These are phyloP conservation scores for Cheilosia urbana DNA, from an alignment of 2,888 invertebrate species.

Conservation along the genomic window DNA sequence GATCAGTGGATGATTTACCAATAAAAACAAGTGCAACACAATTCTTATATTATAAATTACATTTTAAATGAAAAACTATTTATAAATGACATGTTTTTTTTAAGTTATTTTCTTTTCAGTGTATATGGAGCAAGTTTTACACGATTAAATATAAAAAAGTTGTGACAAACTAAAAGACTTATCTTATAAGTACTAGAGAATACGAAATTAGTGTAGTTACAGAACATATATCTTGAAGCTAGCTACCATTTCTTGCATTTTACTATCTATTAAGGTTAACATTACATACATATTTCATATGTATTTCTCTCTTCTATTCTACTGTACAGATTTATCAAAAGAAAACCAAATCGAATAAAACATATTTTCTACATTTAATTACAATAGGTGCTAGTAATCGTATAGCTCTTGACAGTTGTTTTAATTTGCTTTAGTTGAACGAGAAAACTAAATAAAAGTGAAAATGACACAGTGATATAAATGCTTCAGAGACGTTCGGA, in stretches of 20 bases:
- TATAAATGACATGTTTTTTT: constrained; percentile 47
- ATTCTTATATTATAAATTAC: constrained; percentile 25
- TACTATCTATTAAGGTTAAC: constrained; percentile 44
- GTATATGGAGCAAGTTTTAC: constrained; percentile 41
- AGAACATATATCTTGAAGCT: constrained; percentile 57
- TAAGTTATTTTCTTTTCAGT: constrained; percentile 37
- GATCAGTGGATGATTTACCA: neutral
- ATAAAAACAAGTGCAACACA: constrained; percentile 7
- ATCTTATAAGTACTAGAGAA: constrained; percentile 22
- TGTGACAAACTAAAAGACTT: constrained; percentile 45
- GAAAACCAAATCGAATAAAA: constrained; percentile 7
- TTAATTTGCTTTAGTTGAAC: constrained; percentile 35
- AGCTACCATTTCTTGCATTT: constrained; percentile 51
- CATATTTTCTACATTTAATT: constrained; percentile 47
- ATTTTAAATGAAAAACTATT: constrained; percentile 43
- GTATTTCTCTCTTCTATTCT: neutral
- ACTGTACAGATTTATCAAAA: constrained; percentile 46
- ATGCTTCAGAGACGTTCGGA: constrained; percentile 54
- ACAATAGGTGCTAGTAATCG: constrained; percentile 49
- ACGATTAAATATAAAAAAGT: constrained; percentile 51
- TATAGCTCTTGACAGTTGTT: constrained; percentile 44
- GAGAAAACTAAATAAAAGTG: constrained; percentile 29
- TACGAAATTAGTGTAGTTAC: constrained; percentile 40
- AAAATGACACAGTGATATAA: constrained; percentile 51
- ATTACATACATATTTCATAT: constrained; percentile 28